A percentile compares a stretch with the other conserved stretches of the same genome.
Evolutionary conservation across 1,140 invertebrate genomes (phyloP).

Genomic region (Leucophenga varia): DNA sequence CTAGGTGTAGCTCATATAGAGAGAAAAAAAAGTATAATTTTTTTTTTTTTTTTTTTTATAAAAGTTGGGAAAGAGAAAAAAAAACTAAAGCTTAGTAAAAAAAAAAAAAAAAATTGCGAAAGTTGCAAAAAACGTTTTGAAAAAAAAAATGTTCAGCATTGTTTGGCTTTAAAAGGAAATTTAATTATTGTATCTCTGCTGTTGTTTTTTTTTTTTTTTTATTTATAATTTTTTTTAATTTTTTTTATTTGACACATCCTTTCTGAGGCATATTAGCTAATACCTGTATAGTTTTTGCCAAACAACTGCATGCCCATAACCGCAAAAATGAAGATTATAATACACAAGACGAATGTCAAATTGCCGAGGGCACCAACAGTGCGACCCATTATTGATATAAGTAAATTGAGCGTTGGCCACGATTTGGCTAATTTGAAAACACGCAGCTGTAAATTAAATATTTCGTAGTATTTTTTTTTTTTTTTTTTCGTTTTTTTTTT

Average conservation of each 20-base stretch:
- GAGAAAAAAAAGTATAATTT: too few species aligned
- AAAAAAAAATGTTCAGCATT: background rate
- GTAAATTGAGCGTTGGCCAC: conserved; percentile 96
- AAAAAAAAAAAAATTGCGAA: conserved; percentile 18
- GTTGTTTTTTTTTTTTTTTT: conserved; percentile 11
- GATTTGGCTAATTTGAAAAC: conserved; percentile 99
- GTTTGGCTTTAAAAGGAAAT: conserved; percentile 25
- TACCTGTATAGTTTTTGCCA: conserved; percentile 88
- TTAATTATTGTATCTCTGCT: conserved; percentile 9
- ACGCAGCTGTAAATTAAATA: conserved; percentile 75
- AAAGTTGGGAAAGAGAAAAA: conserved; percentile 2
- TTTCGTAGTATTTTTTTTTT: background rate
- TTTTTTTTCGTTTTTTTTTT: background rate
- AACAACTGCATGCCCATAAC: conserved; percentile 99
- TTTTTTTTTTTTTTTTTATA: too few species aligned
- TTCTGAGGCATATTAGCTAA: conserved; percentile 33
- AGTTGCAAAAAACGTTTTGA: background rate
- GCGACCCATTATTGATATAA: conserved; percentile 98
- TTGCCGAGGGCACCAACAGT: conserved; percentile 97
- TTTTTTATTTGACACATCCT: conserved; percentile 3
- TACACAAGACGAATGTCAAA: conserved; percentile 94
- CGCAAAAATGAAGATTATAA: conserved; percentile 99
- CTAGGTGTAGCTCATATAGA: too few species aligned
- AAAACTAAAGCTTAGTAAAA: conserved; percentile 13
- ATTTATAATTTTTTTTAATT: conserved; percentile 11